Percentiles rank a stretch among this genome's conserved stretches.
Conservation (phyloP, 2,113 vertebrate genomes). For the Pluvianellus socialis region DNA sequence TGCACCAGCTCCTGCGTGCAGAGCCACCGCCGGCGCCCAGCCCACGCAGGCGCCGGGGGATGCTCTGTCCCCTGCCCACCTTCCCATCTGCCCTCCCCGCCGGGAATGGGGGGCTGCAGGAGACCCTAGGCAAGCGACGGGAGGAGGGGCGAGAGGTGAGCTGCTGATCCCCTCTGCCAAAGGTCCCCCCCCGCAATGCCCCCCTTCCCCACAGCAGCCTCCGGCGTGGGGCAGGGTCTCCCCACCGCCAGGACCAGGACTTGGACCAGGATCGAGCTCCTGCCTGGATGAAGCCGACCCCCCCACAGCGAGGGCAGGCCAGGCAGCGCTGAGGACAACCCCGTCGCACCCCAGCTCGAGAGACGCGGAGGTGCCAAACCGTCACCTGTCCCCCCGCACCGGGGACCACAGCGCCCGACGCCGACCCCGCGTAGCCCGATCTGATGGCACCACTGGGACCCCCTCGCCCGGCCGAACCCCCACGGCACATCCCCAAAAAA, state of each 20-base stretch:
- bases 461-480: fast-evolving
- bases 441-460: background rate
- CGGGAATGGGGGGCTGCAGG: fast-evolving
- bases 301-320: fast-evolving
- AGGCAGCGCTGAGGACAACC: background rate
- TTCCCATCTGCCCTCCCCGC: background rate
- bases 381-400: fast-evolving
- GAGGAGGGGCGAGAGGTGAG: background rate
- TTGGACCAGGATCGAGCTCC: background rate
- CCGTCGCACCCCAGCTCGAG: fast-evolving
- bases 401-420: background rate
- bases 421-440: fast-evolving
- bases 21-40: background rate
- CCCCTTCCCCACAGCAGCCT: background rate
- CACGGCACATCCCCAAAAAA: fast-evolving
- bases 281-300: too few relatives aligned
- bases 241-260: background rate
- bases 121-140: background rate
- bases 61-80: background rate
- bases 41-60: background rate
- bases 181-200: background rate
- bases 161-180: background rate
- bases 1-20: background rate
- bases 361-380: background rate
- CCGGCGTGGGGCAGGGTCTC: background rate